A percentile compares a stretch with the other conserved stretches of the same genome.
phyloP scores from a whole-genome alignment of 2,888 invertebrate species.

The Scaptomyza polygonia region DNA sequence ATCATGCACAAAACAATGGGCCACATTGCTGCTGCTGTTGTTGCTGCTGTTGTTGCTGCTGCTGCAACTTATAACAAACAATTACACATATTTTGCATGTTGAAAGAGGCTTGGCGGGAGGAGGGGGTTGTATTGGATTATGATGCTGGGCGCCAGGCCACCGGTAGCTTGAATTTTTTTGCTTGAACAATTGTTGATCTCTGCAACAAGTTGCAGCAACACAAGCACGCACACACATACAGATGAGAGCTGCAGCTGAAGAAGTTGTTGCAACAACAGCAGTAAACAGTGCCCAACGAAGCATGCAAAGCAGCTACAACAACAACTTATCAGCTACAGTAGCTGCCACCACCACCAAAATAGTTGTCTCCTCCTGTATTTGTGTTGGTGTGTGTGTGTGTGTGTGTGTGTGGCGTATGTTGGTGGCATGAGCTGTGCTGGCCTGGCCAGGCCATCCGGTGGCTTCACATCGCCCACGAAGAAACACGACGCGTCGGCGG shows the following conservation, averaged over 20 bases:
- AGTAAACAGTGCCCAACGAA: slow-evolving; percentile 69
- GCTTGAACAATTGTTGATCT: slow-evolving; percentile 66
- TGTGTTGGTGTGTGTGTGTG: slow-evolving; percentile 10
- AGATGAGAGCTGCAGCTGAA: slow-evolving; percentile 62
- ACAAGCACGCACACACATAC: slow-evolving; percentile 23
- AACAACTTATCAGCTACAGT: slow-evolving; percentile 48
- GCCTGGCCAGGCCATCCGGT: slow-evolving; percentile 43
- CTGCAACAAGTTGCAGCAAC: slow-evolving; percentile 71
- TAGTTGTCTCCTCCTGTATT: slow-evolving; percentile 56
- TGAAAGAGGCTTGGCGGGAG: not conserved
- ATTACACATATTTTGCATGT: slow-evolving; percentile 80
- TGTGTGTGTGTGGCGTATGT: slow-evolving; percentile 5
- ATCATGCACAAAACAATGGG: slow-evolving; percentile 83
- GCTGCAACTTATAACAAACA: slow-evolving; percentile 79
- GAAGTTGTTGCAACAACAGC: slow-evolving; percentile 76
- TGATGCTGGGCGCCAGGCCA: slow-evolving; percentile 51
- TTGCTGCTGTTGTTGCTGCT: slow-evolving; percentile 59
- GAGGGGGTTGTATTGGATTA: slow-evolving; percentile 17
- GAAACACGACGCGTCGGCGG: slow-evolving; percentile 74
- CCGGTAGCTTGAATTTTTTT: slow-evolving; percentile 59
- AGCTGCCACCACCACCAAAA: slow-evolving; percentile 74
- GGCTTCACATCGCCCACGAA: slow-evolving; percentile 73
- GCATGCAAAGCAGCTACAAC: slow-evolving; percentile 70
- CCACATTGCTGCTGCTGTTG: slow-evolving; percentile 75
- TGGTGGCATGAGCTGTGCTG: slow-evolving; percentile 7